phyloP scores from a whole-genome alignment of 2,888 invertebrate species.

The Aricia artaxerxes region DNA sequence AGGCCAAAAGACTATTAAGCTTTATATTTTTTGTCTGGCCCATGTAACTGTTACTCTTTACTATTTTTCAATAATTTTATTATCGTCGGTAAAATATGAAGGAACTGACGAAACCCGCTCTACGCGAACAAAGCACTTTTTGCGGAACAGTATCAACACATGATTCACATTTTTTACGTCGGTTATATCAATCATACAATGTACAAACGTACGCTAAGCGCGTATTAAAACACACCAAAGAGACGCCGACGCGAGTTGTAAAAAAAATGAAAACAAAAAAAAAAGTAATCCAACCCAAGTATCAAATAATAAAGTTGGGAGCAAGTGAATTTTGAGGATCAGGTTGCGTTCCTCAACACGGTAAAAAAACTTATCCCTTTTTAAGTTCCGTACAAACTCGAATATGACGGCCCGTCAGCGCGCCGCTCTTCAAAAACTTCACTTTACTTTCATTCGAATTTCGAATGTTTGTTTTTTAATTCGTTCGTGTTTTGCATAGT shows the following conservation, averaged over 20 bases:
- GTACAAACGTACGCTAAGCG: constrained; percentile 62
- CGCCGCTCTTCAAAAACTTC: constrained; percentile 45
- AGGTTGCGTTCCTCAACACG: constrained; percentile 63
- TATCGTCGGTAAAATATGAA: background rate
- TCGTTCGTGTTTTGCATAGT: constrained; percentile 35
- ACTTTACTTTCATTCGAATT: constrained; percentile 59
- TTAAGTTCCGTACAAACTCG: constrained; percentile 66
- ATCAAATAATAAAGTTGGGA: constrained; percentile 81
- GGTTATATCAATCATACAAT: constrained; percentile 48
- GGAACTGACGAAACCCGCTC: background rate
- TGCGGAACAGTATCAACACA: constrained; percentile 16
- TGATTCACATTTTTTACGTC: constrained; percentile 12
- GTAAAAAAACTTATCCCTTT: constrained; percentile 60
- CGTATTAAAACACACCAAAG: constrained; percentile 62
- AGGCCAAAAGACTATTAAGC: no score
- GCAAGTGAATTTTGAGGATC: constrained; percentile 78
- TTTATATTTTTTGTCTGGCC: no score
- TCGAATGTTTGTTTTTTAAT: constrained; percentile 30
- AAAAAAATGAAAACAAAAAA: constrained; percentile 48
- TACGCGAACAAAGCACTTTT: constrained; percentile 1
- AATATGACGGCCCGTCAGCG: constrained; percentile 74
- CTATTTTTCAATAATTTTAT: background rate
- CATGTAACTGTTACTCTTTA: no score
- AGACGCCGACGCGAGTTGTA: constrained; percentile 62
- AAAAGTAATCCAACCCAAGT: constrained; percentile 70